Percentiles rank a stretch among this genome's conserved stretches.
These are phyloP conservation scores for Hydrotaea diabolus DNA, from an alignment of 2,888 invertebrate species.

Conservation along the genomic window DNA sequence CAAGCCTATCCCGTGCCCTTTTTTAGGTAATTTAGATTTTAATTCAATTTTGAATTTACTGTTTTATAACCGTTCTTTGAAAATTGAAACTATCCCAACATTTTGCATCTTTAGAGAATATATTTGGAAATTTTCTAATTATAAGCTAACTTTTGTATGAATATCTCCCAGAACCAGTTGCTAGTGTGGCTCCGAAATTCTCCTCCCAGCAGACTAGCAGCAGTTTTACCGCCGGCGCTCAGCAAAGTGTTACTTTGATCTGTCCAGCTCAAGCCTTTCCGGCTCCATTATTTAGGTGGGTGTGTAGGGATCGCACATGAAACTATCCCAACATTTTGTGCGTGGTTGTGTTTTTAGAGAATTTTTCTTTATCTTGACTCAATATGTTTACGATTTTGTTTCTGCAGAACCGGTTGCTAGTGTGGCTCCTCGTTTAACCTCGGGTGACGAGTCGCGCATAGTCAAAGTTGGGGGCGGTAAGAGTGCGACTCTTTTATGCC, in stretches of 20 bases:
- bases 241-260: slow-evolving; percentile 83
- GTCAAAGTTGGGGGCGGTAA: slow-evolving; percentile 80
- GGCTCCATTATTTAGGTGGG: slow-evolving; percentile 84
- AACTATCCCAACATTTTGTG: slow-evolving; percentile 51
- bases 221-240: slow-evolving; percentile 83
- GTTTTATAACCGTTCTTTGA: not conserved
- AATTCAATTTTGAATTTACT: slow-evolving; percentile 70
- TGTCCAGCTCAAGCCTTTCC: slow-evolving; percentile 87
- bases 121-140: not conserved
- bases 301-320: slow-evolving; percentile 44
- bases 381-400: not conserved
- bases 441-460: slow-evolving; percentile 84
- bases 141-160: not conserved
- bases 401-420: slow-evolving; percentile 82
- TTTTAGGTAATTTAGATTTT: slow-evolving; percentile 84
- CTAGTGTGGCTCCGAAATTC: slow-evolving; percentile 88
- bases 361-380: not conserved
- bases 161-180: slow-evolving; percentile 84
- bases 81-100: slow-evolving; percentile 57
- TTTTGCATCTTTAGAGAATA: slow-evolving; percentile 21
- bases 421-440: slow-evolving; percentile 85
- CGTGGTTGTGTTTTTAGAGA: not conserved
- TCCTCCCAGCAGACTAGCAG: slow-evolving; percentile 84
- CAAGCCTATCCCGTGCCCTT: slow-evolving; percentile 87
- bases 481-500: slow-evolving; percentile 84